Evolutionary conservation across 2,888 invertebrate species (phyloP).

Genomic region (Steromphala cineraria): DNA sequence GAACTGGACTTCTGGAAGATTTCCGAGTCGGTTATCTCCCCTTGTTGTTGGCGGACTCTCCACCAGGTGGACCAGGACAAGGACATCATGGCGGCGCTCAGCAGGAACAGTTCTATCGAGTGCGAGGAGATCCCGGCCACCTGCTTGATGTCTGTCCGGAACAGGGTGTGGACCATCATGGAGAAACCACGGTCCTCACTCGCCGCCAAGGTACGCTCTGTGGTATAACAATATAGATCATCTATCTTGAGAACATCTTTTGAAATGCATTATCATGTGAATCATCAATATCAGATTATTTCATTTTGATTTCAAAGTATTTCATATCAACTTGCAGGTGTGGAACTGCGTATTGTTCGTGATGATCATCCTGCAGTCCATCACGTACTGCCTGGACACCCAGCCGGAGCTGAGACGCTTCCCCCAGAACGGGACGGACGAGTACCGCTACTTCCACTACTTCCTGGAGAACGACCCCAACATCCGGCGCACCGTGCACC

Average conservation of each 20-base stretch:
- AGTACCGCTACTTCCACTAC: not conserved
- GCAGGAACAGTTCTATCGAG: too few relatives aligned
- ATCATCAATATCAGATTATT: too few relatives aligned
- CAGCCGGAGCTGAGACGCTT: not conserved
- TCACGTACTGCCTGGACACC: slow-evolving; percentile 12
- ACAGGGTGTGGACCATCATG: not conserved
- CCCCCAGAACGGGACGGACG: not conserved
- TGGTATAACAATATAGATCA: too few relatives aligned
- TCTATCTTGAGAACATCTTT: too few relatives aligned
- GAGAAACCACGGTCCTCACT: not conserved
- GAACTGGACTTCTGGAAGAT: slow-evolving; percentile 47
- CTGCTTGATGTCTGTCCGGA: not conserved
- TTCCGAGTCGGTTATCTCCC: not conserved
- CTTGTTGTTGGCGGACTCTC: not conserved
- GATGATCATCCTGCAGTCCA: slow-evolving; percentile 3
- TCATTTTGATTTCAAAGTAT: too few relatives aligned
- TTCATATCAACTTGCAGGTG: not conserved
- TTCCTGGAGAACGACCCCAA: not conserved
- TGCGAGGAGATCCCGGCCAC: not conserved
- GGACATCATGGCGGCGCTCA: not conserved
- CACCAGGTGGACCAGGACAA: slow-evolving; percentile 1
- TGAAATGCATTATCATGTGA: too few relatives aligned
- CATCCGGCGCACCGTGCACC: not conserved
- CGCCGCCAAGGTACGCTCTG: not conserved
- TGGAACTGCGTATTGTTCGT: not conserved